Evolutionary conservation across 2,888 invertebrate genomes (phyloP), one percentile per base, ranked within the genome.

Genomic region (Ophion costatus): DNA sequence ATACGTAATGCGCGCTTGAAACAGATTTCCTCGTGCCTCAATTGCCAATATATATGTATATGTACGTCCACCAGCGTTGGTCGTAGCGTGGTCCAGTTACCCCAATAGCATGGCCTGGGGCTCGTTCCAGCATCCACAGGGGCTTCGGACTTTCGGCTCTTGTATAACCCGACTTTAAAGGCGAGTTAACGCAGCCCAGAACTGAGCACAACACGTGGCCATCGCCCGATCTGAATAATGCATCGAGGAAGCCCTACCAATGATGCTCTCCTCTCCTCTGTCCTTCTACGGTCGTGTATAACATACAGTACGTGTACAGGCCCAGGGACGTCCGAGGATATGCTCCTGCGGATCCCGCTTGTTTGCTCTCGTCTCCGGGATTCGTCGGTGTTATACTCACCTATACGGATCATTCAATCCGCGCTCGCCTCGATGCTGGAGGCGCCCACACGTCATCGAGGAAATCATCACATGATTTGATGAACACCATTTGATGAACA

Each of bases 141-240:
- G 78, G 78, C 70, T 84, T 73, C 84, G 78, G 79, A 76, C 82
- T 85, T 82, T 85, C 77, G 57, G 76, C 82, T 78, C 74, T 82
- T 77, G 82, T 82, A 89, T 87, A 84, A 69, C 24, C 87, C 86
- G 89, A 92, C 91, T 93, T 92, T 91, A 90, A 17, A 91, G 89
- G 89, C 91, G 90, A 92, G 92, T 93, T 93, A 93, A 92, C 92
- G 90, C 90, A 86, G 85, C 86, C 81, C 83, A 82, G 80, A 83
- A 87, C 83, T 78, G 85, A 85, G 75, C 86, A 82, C 86, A 88
- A 87, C 87, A 87, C 87, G 87, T 88, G 91, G 90, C 90, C 90
- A 88, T 88, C 87, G 91, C 90, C 91, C 89, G 89, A 90, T 90
- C 90, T 93, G 93, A 93, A 93, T 93, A 93, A 93, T 93, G 93